Evolutionary conservation across 2,113 vertebrate genomes (phyloP), one percentile per base, ranked within the genome.

Genomic region (Thomomys bottae): DNA sequence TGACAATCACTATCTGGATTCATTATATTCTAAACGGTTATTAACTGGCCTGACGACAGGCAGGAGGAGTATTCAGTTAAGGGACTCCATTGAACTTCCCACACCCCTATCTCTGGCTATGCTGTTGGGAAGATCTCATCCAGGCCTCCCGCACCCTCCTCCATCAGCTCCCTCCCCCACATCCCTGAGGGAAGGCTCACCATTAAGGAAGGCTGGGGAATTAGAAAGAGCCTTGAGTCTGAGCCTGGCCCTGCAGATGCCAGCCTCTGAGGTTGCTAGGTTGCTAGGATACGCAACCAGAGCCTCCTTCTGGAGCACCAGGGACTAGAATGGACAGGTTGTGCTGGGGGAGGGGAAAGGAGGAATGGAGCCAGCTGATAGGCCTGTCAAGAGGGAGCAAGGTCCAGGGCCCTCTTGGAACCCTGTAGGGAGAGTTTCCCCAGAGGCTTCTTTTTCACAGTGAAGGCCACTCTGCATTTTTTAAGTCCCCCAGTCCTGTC

Each of bases 201-300:
- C 94, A 68, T 87, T 95, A 93, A 92, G 17, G 73, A 87, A 92
- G 28, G 40, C 21, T 91, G 94, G 76, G 92, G 70, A 94, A 96
- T 95, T 89, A 94, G 91, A 93, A 96, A 92, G 78, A 81, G n/a
- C 63, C 38, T 49, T 92, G 96, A 96, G 96, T 71, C 96, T 94
- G 92, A 66, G 96, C 97, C 94, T 94, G 92, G 84, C 92, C 42
- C 85, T 92, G 92, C 61, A 61, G 96, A 96, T 95, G 95, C 92
- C 88, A 95, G 86, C 96, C 96, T 79, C 54, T 45, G 71, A 92
- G 91, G 97, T 97, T 98, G 97, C 97, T 97, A 96, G 97, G 98
- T 98, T 98, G 98, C 97, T 98, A 98, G 97, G 98, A 98, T 93
- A 97, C 97, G 8, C 0, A 0, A 80, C 78, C 96, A 28, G 95